phyloP scores from a whole-genome alignment of 2,113 vertebrate species.

The Saccopteryx leptura region DNA sequence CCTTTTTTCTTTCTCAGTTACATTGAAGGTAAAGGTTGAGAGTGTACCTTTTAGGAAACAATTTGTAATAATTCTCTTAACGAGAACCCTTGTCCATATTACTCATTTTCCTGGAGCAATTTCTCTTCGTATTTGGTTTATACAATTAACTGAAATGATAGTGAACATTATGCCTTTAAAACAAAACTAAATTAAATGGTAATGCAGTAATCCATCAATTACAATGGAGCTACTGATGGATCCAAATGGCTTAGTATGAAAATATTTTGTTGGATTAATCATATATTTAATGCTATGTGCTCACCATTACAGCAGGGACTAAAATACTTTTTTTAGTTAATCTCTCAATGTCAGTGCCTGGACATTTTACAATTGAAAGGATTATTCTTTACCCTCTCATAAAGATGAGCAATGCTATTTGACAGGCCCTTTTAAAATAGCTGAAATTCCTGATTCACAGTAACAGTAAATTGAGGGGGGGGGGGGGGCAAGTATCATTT shows the following conservation, averaged over 20 bases:
- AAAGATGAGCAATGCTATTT: slow-evolving; percentile 19
- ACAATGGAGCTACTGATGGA: slow-evolving; percentile 82
- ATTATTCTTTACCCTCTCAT: slow-evolving; percentile 79
- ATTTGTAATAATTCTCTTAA: slow-evolving; percentile 78
- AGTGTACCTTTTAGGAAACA: slow-evolving; percentile 65
- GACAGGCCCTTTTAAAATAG: slow-evolving; percentile 49
- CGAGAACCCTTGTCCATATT: slow-evolving; percentile 74
- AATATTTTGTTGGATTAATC: slow-evolving; percentile 89
- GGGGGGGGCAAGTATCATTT: neutral
- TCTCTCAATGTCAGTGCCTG: slow-evolving; percentile 81
- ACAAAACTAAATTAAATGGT: slow-evolving; percentile 90
- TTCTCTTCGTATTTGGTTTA: slow-evolving; percentile 87
- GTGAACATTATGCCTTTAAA: slow-evolving; percentile 86
- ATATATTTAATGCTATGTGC: slow-evolving; percentile 87
- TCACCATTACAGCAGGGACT: slow-evolving; percentile 86
- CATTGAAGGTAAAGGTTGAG: slow-evolving; percentile 48
- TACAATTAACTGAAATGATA: slow-evolving; percentile 88
- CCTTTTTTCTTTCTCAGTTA: slow-evolving; percentile 63
- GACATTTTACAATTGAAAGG: slow-evolving; percentile 77
- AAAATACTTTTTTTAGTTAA: slow-evolving; percentile 89
- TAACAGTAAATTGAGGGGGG: neutral
- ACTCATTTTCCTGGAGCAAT: slow-evolving; percentile 81
- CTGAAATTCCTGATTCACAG: slow-evolving; percentile 38
- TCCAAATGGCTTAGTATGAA: slow-evolving; percentile 87
- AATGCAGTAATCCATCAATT: slow-evolving; percentile 90